phyloP scores from a whole-genome alignment of 2,113 vertebrate species.

The Lonchura striata region DNA sequence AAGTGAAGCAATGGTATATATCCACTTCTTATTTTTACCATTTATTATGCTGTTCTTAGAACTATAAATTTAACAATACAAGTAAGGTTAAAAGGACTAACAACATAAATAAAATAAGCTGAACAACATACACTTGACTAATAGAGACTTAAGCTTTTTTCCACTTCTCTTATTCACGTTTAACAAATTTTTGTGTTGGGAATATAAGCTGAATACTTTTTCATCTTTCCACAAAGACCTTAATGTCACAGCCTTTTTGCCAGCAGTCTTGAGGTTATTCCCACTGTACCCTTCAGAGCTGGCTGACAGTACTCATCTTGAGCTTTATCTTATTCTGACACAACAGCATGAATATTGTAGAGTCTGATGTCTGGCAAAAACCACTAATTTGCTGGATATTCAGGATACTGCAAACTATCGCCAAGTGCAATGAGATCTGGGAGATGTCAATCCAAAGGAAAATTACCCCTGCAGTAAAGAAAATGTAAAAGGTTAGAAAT shows the following conservation, averaged over 20 bases:
- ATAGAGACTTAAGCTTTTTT: not conserved
- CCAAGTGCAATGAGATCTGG: not conserved
- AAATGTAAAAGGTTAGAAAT: not conserved
- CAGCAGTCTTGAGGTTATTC: not conserved
- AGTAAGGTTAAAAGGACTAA: not conserved
- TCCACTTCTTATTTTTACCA: not conserved
- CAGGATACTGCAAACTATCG: not conserved
- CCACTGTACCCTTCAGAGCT: not conserved
- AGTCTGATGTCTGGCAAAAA: not conserved
- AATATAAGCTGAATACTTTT: not conserved
- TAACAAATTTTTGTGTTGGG: not conserved
- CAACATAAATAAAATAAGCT: not conserved
- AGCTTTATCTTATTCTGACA: not conserved
- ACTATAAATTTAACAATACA: not conserved
- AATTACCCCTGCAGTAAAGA: not conserved
- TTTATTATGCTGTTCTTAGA: not conserved
- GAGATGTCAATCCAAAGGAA: not conserved
- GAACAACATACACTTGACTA: not conserved
- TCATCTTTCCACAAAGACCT: not conserved
- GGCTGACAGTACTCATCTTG: not conserved
- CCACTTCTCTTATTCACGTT: not conserved
- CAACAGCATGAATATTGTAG: not conserved
- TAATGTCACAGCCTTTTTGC: not conserved
- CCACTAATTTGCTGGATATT: not conserved
- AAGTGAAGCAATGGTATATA: not conserved